A percentile compares a stretch with the other conserved stretches of the same genome.
Evolutionary conservation across 2,113 vertebrate species (phyloP).

Genomic region (Sebastes schlegelii): DNA sequence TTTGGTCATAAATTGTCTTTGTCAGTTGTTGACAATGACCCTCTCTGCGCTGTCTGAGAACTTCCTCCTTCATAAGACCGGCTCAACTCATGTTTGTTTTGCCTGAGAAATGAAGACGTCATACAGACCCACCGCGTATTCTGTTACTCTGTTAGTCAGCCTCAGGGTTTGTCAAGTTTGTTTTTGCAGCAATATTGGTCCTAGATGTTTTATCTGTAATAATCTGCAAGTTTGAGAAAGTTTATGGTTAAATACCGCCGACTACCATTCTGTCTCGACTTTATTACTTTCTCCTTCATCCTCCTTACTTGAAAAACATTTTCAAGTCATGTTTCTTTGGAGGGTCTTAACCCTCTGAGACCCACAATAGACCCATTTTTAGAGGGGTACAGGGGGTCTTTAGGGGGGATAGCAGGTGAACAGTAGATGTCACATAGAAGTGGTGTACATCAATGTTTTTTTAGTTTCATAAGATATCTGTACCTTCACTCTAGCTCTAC

Average conservation of each 20-base stretch:
- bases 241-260: not conserved
- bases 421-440: too few species aligned
- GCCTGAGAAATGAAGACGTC: not conserved
- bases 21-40: not conserved
- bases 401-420: too few species aligned
- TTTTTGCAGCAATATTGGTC: not conserved
- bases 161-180: not conserved
- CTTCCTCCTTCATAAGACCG: not conserved
- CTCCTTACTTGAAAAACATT: not conserved
- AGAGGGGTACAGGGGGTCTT: too few species aligned
- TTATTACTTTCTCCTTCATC: not conserved
- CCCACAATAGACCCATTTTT: too few species aligned
- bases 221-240: not conserved
- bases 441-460: too few species aligned
- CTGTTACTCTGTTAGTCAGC: not conserved
- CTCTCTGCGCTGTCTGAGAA: not conserved
- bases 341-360: not conserved
- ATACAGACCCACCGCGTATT: not conserved
- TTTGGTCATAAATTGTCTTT: not conserved
- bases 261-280: not conserved
- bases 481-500: too few species aligned
- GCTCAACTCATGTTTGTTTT: not conserved
- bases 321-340: not conserved
- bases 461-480: too few species aligned
- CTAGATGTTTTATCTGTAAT: not conserved